Evolutionary conservation across 2,113 vertebrate species (phyloP), one percentile per base, ranked within the genome.

Genomic region (Xyliphius kryptos): DNA sequence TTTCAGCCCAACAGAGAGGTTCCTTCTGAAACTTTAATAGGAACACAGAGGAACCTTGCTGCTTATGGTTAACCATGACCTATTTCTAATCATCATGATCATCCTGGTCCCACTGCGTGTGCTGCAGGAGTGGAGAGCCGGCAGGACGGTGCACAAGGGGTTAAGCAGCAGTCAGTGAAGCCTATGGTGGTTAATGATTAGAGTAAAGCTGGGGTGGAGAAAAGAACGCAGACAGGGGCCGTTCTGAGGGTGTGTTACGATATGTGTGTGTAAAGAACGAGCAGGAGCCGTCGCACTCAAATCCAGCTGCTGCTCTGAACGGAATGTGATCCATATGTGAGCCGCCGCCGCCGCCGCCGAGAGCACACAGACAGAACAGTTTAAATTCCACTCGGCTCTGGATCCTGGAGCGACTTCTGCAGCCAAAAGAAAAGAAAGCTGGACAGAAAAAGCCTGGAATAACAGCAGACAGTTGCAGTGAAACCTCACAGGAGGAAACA

Each of bases 301-400:
- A 70, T 75, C 64, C 74, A 73, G 66, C 70, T 73, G 67, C 69
- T 63, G 48, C 66, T 74, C 74, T 47, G 22, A 52, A 21, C 54
- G 63, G 73, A 79, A 78, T 74, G 68, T 70, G 71, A 78, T 76
- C 76, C 76, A 81, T 80, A 75, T 82, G 76, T 72, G 67, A 46
- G 52, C 51, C 14, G 70, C 73, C 71, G 41, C 64, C 21, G 71
- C 56, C 26, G 26, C 26, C 26, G 2, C 26, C 26, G 26, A 3
- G 26, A 32, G 26, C n/a, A n/a, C n/a, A 32, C 26, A 32, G 26
- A 32, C 26, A 32, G 26, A 32, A 32, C 49, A 72, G 65, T 74
- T 74, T 66, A 69, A 77, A 80, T 79, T 82, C 77, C 77, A 73
- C 68, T 76, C 58, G 56, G 51, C 67, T 40, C 68, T 69, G 67